Percentiles rank a stretch among this genome's conserved stretches.
These are phyloP conservation scores for Gallinago stenura DNA, from an alignment of 2,797 vertebrate genomes.

Conservation along the genomic window DNA sequence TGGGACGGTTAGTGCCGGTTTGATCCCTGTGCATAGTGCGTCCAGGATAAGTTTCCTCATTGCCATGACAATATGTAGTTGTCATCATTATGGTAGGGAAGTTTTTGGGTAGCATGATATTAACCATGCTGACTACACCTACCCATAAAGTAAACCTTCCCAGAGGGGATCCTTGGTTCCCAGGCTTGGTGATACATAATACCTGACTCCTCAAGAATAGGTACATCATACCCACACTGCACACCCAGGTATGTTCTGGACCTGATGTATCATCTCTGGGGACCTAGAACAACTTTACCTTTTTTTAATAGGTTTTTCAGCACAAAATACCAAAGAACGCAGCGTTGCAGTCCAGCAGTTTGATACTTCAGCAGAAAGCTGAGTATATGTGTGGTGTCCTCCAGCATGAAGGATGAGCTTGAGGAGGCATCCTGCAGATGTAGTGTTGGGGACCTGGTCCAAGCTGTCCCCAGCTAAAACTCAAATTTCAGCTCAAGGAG, in stretches of 20 bases:
- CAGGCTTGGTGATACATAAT: background rate
- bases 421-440: background rate
- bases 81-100: background rate
- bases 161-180: background rate
- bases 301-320: background rate
- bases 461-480: background rate
- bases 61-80: background rate
- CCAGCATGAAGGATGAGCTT: accelerated
- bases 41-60: background rate
- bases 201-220: background rate
- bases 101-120: background rate
- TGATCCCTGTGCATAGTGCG: background rate
- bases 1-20: background rate
- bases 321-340: background rate
- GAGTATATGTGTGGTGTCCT: background rate
- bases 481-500: background rate
- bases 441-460: background rate
- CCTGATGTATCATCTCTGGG: background rate
- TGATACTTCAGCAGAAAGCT: background rate
- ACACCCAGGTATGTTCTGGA: background rate
- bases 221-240: too few relatives aligned
- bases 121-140: background rate
- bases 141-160: background rate
- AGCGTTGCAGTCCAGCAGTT: background rate
- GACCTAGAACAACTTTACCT: background rate